These are phyloP conservation scores for Isurus oxyrinchus DNA, from an alignment of 2,113 vertebrate genomes.

Conservation along the genomic window DNA sequence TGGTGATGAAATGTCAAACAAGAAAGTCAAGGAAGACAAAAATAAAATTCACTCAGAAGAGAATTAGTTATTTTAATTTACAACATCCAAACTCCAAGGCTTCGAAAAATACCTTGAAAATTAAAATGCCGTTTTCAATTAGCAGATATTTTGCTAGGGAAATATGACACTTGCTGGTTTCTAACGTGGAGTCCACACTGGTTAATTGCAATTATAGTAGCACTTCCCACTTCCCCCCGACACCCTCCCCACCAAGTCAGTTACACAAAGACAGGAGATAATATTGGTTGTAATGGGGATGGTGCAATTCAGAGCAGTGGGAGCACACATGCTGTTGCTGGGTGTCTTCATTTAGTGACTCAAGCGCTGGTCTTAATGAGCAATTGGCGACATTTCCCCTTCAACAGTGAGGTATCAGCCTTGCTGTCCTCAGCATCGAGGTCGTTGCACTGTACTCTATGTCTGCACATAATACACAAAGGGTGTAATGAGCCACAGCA, in stretches of 20 bases:
- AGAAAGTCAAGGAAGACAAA: background rate
- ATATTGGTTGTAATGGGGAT: conserved; percentile 12
- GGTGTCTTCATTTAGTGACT: conserved; percentile 25
- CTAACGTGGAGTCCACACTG: background rate
- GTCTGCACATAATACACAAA: conserved; percentile 11
- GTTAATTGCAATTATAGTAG: conserved; percentile 28
- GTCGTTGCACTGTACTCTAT: background rate
- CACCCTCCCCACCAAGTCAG: background rate
- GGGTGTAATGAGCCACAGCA: conserved; percentile 2
- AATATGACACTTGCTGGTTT: background rate
- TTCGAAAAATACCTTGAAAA: background rate
- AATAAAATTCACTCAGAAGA: background rate
- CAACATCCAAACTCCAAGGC: background rate
- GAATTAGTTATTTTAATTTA: background rate
- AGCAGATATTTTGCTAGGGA: background rate
- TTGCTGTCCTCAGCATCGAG: background rate
- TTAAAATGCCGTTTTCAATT: background rate
- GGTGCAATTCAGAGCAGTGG: background rate
- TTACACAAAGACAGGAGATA: background rate
- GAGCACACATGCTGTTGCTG: background rate
- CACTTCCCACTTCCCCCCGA: background rate
- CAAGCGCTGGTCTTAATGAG: conserved; percentile 11
- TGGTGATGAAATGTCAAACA: background rate
- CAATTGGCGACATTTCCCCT: background rate
- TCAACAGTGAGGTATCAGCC: conserved; percentile 7